Conservation (phyloP, 2,113 vertebrate genomes). For the Potamarius usumacintae region DNA sequence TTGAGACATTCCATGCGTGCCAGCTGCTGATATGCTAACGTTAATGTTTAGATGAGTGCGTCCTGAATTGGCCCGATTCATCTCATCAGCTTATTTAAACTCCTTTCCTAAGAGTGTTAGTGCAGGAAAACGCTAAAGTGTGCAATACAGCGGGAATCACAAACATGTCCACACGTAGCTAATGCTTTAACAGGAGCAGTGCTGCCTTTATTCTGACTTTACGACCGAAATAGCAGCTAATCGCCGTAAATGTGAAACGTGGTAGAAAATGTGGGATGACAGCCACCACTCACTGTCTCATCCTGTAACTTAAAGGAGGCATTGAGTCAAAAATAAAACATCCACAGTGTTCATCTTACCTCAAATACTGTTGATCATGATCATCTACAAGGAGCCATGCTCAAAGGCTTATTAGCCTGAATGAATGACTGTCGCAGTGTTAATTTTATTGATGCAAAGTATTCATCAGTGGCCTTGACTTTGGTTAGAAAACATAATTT, state of each 20-base stretch:
- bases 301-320: background rate
- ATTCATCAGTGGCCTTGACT: background rate
- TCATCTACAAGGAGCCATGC: background rate
- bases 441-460: background rate
- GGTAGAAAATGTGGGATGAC: slow-evolving; percentile 3
- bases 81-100: background rate
- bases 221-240: slow-evolving; percentile 7
- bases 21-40: background rate
- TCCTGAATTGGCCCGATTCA: background rate
- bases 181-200: slow-evolving; percentile 10
- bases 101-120: background rate
- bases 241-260: slow-evolving; percentile 9
- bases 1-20: background rate
- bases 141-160: too few relatives aligned
- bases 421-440: background rate
- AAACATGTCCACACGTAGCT: background rate
- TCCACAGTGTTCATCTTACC: background rate
- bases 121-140: background rate
- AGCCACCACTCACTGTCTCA: background rate
- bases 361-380: background rate
- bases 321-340: background rate
- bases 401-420: background rate
- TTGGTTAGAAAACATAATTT: background rate
- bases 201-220: background rate
- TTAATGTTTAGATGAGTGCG: background rate